phyloP scores from a whole-genome alignment of 2,888 invertebrate species.

The Tromatobia lineatoria region DNA sequence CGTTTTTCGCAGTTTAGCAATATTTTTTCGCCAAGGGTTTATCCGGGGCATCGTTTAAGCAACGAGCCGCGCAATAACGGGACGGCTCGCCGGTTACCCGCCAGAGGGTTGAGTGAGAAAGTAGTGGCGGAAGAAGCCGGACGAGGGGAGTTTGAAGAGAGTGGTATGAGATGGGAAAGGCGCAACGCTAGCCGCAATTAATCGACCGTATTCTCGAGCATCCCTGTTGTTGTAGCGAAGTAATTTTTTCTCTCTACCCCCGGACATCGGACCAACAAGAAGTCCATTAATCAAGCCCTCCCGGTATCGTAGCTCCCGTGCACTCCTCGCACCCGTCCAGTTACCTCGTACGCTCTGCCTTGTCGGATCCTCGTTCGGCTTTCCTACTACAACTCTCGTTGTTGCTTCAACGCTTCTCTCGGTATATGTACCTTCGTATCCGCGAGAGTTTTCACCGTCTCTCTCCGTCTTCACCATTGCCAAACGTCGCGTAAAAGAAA shows the following conservation, averaged over 20 bases:
- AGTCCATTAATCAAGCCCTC: constrained; percentile 79
- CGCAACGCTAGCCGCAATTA: constrained; percentile 74
- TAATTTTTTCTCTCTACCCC: constrained; percentile 68
- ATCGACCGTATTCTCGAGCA: constrained; percentile 76
- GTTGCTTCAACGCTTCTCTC: constrained; percentile 30
- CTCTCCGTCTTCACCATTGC: neutral
- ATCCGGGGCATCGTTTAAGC: constrained; percentile 70
- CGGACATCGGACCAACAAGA: constrained; percentile 76
- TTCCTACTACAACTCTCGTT: constrained; percentile 40
- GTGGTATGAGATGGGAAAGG: constrained; percentile 49
- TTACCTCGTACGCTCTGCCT: constrained; percentile 35
- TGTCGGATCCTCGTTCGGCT: constrained; percentile 28
- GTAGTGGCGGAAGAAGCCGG: neutral
- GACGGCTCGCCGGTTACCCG: constrained; percentile 64
- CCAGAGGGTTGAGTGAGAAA: constrained; percentile 43
- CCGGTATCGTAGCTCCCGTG: constrained; percentile 48
- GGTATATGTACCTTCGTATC: constrained; percentile 28
- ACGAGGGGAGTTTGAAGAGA: constrained; percentile 12
- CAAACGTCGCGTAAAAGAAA: constrained; percentile 10
- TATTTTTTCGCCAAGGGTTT: constrained; percentile 70
- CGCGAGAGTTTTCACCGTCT: constrained; percentile 24
- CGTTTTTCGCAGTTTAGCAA: constrained; percentile 59
- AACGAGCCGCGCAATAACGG: constrained; percentile 71
- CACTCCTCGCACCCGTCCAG: constrained; percentile 58
- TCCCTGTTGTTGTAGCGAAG: constrained; percentile 70